Evolutionary conservation across 1,140 invertebrate species (phyloP).

Genomic region (Lerema accius): DNA sequence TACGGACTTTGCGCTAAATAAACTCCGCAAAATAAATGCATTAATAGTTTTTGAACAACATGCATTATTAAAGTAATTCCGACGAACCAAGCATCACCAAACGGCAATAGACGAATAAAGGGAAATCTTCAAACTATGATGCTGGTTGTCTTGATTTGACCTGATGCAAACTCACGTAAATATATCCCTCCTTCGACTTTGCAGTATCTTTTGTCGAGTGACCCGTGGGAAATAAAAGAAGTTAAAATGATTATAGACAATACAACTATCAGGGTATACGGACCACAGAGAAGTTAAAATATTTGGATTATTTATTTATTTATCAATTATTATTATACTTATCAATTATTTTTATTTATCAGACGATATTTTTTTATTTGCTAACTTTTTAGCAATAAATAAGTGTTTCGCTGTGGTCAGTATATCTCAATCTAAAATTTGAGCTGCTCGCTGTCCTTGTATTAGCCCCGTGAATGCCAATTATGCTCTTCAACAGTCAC

Average conservation of each 20-base stretch:
- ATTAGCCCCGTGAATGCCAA: conserved; percentile 37
- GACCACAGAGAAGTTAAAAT: conserved; percentile 18
- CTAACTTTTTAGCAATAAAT: too few relatives aligned
- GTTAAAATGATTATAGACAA: conserved; percentile 15
- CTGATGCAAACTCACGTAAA: conserved; percentile 17
- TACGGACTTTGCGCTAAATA: conserved; percentile 12
- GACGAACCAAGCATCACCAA: conserved; percentile 33
- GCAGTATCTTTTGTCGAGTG: conserved; percentile 1
- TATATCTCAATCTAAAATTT: conserved; percentile 33
- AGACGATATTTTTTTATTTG: too few relatives aligned
- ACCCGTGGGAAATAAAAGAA: conserved; percentile 16
- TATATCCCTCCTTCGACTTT: conserved; percentile 12
- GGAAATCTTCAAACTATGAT: conserved; percentile 15
- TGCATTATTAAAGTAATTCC: conserved; percentile 28
- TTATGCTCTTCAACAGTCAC: conserved; percentile 35
- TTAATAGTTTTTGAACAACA: conserved; percentile 13
- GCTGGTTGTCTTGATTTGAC: conserved; percentile 20
- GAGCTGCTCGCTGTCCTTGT: conserved; percentile 52
- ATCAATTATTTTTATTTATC: too few relatives aligned
- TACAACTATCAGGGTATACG: not conserved
- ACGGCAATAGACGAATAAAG: conserved; percentile 16
- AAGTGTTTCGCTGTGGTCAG: conserved; percentile 29
- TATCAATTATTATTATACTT: too few relatives aligned
- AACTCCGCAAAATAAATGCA: conserved; percentile 25
- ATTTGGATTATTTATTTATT: not conserved